Conservation (phyloP, 2,113 vertebrate genomes). For the Puffinus mauretanicus region DNA sequence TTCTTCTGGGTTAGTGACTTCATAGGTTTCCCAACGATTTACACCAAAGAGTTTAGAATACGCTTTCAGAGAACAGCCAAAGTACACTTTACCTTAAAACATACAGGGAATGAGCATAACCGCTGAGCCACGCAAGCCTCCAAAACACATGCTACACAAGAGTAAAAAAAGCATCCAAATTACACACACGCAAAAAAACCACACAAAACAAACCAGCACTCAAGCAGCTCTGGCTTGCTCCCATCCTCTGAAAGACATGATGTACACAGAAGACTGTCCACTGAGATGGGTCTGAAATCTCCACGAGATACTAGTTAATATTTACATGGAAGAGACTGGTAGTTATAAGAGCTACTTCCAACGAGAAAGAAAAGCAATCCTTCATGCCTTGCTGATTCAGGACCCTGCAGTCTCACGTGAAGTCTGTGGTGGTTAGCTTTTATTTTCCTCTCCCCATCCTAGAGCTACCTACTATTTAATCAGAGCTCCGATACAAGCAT, state of each 20-base stretch:
- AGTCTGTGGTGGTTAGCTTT: background rate
- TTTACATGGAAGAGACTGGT: background rate
- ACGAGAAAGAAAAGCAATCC: background rate
- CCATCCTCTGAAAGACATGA: background rate
- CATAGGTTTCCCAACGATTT: background rate
- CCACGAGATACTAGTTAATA: accelerated
- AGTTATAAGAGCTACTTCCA: background rate
- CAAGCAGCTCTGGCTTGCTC: background rate
- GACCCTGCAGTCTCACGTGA: background rate
- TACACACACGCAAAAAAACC: accelerated
- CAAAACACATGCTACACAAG: background rate
- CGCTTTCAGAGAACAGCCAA: background rate
- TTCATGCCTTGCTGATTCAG: background rate
- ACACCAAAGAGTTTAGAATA: background rate
- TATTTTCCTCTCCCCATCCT: background rate
- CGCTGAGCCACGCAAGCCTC: background rate
- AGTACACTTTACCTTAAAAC: background rate
- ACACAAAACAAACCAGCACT: background rate
- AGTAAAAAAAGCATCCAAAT: background rate
- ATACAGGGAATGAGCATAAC: background rate
- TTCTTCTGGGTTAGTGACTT: background rate
- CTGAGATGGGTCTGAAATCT: background rate
- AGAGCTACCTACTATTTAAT: background rate
- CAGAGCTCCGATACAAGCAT: background rate
- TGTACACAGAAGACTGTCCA: background rate